phyloP scores from a whole-genome alignment of 2,888 invertebrate genomes.

The Odontothrips loti region DNA sequence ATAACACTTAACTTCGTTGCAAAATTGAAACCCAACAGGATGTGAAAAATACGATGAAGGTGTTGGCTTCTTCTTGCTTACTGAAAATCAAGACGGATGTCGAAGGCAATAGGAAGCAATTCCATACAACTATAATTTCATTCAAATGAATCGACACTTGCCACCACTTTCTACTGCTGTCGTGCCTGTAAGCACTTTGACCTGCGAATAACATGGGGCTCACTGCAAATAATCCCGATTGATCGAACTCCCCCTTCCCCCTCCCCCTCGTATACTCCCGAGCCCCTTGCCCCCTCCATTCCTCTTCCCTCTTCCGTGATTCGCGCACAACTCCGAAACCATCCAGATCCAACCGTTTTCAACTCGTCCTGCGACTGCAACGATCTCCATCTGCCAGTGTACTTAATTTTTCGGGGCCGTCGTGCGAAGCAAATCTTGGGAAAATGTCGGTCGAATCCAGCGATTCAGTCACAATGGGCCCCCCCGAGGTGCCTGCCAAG shows the following conservation, averaged over 20 bases:
- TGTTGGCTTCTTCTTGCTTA: no score
- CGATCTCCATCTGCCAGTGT: neutral
- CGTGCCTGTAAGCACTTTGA: neutral
- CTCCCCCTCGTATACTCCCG: neutral
- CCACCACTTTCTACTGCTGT: neutral
- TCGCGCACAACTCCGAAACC: slow-evolving; percentile 11
- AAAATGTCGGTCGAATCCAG: slow-evolving; percentile 10
- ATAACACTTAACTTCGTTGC: neutral
- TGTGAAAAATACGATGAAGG: no score
- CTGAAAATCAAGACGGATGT: no score
- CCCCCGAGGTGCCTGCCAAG: neutral
- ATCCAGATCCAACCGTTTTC: neutral
- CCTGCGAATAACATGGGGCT: neutral
- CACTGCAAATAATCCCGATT: neutral
- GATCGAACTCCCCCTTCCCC: neutral
- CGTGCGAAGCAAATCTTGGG: neutral
- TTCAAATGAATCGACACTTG: slow-evolving; percentile 1
- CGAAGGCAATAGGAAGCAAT: no score
- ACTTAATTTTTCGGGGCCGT: neutral
- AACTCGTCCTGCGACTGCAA: neutral
- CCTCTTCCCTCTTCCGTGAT: neutral
- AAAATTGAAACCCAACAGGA: no score
- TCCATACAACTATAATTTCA: neutral
- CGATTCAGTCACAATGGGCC: neutral
- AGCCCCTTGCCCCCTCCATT: neutral